Conservation (phyloP, 2,888 invertebrate species). For the Mesorhabditis belari region DNA sequence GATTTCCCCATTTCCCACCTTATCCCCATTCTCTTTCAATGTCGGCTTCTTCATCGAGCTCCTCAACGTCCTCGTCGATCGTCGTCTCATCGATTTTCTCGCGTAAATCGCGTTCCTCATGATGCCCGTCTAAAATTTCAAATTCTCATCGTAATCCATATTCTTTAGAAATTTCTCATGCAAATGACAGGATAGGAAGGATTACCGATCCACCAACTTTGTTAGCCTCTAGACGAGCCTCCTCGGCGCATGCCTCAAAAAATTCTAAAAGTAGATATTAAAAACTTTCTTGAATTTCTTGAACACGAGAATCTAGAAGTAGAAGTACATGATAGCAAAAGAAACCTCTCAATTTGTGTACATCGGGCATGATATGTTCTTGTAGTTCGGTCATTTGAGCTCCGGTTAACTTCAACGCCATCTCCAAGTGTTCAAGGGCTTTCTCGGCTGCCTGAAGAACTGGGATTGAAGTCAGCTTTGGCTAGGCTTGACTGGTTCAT, state of each 20-base stretch:
- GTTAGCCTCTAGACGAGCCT: constrained; percentile 56
- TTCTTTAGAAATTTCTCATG: constrained; percentile 28
- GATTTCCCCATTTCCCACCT: too few relatives aligned
- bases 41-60: neutral
- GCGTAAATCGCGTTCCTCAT: constrained; percentile 33
- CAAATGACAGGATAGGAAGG: constrained; percentile 49
- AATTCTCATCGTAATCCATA: neutral
- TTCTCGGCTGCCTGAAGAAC: constrained; percentile 37
- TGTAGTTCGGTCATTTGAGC: constrained; percentile 52
- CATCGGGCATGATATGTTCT: constrained; percentile 57
- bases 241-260: constrained; percentile 57
- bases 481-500: neutral
- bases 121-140: constrained; percentile 15
- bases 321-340: neutral
- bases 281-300: neutral
- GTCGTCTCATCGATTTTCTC: constrained; percentile 20
- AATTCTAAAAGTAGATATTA: constrained; percentile 51
- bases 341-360: constrained; percentile 56
- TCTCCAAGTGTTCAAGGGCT: constrained; percentile 55
- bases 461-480: too few relatives aligned
- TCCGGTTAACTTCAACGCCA: constrained; percentile 53
- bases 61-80: neutral
- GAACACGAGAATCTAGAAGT: constrained; percentile 5
- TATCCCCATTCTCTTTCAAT: too few relatives aligned
- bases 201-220: constrained; percentile 35